Conservation (phyloP, 2,888 invertebrate species). For the Lymantria dispar region DNA sequence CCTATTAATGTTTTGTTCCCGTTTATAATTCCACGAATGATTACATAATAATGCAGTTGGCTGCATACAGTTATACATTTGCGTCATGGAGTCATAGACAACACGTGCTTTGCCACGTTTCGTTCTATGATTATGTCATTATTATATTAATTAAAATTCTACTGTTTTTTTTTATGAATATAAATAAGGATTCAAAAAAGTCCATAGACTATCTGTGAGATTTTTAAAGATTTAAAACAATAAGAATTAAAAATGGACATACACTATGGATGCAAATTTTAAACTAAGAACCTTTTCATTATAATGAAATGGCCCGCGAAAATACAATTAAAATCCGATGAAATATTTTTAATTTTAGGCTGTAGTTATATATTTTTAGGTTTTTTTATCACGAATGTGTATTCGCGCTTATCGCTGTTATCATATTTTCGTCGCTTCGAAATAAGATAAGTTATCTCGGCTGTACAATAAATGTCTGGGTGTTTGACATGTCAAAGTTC, state of each 20-base stretch:
- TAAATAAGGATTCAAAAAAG: too few relatives aligned
- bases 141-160: slow-evolving; percentile 20
- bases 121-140: slow-evolving; percentile 28
- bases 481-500: slow-evolving; percentile 21
- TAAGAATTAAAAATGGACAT: too few relatives aligned
- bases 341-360: too few relatives aligned
- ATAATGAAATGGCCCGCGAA: too few relatives aligned
- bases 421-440: slow-evolving; percentile 18
- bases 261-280: too few relatives aligned
- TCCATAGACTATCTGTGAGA: too few relatives aligned
- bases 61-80: slow-evolving; percentile 9
- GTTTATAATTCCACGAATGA: slow-evolving; percentile 12
- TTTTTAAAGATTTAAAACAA: too few relatives aligned
- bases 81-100: slow-evolving; percentile 20
- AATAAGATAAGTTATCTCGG: slow-evolving; percentile 6
- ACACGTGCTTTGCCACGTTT: slow-evolving; percentile 26
- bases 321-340: too few relatives aligned
- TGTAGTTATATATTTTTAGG: too few relatives aligned
- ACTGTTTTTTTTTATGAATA: background rate
- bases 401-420: slow-evolving; percentile 9
- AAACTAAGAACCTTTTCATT: too few relatives aligned
- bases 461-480: background rate
- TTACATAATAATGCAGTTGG: slow-evolving; percentile 27
- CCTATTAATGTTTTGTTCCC: slow-evolving; percentile 14
- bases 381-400: too few relatives aligned